A percentile compares a stretch with the other conserved stretches of the same genome.
Conservation (phyloP, 2,113 vertebrate genomes). For the Erythrocercus mccallii region DNA sequence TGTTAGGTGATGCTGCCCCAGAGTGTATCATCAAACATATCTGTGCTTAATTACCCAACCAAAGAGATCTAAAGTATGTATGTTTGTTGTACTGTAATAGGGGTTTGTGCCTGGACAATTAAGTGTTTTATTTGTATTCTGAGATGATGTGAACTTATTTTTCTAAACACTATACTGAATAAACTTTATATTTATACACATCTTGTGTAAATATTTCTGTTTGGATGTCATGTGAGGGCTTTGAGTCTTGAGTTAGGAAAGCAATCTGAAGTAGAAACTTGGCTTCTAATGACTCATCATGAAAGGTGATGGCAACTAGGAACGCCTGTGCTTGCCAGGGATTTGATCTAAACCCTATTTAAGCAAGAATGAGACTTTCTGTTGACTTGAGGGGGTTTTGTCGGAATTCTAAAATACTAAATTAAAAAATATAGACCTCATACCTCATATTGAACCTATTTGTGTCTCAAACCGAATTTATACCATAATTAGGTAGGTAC, state of each 20-base stretch:
- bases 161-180: constrained; percentile 99
- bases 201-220: constrained; percentile 30
- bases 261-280: background rate
- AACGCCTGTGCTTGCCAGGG: background rate
- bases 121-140: constrained; percentile 94
- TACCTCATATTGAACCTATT: background rate
- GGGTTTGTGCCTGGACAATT: constrained; percentile 83
- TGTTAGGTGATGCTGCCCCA: constrained; percentile 75
- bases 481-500: background rate
- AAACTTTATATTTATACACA: constrained; percentile 99
- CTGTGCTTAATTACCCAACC: constrained; percentile 87
- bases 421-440: background rate
- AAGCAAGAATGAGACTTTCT: background rate
- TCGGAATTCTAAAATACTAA: background rate
- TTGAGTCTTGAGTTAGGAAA: background rate
- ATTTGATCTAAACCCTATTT: background rate
- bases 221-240: background rate
- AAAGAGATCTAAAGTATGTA: constrained; percentile 86
- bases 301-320: background rate
- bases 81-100: constrained; percentile 85
- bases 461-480: background rate
- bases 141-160: constrained; percentile 99
- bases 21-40: constrained; percentile 74
- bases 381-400: background rate
- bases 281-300: background rate